Conservation (phyloP, 1,140 invertebrate genomes). For the Atopsyche davidsoni region DNA sequence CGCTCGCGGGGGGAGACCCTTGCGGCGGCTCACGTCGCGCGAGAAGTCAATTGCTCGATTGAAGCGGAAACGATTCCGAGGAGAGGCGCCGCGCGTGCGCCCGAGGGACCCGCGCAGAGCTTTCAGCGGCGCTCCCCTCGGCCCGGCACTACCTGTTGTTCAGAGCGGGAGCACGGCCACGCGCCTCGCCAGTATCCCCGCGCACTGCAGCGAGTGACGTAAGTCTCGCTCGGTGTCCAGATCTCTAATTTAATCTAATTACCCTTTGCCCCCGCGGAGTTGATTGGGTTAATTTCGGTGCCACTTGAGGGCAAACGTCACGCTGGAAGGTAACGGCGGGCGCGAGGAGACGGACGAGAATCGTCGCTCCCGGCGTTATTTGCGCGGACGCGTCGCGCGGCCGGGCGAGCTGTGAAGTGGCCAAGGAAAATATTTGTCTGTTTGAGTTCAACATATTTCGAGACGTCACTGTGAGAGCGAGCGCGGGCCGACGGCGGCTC, state of each 20-base stretch:
- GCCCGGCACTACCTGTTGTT: too few relatives aligned
- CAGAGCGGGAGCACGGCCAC: slow-evolving; percentile 7
- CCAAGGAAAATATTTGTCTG: slow-evolving; percentile 23
- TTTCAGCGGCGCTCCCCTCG: too few relatives aligned
- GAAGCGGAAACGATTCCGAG: slow-evolving; percentile 16
- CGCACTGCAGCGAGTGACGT: not conserved
- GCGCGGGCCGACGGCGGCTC: too few relatives aligned
- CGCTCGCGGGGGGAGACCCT: too few relatives aligned
- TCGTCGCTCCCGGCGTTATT: not conserved
- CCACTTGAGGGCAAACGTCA: slow-evolving; percentile 7
- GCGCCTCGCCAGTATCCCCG: not conserved
- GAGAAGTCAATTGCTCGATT: slow-evolving; percentile 25
- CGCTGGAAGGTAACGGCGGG: slow-evolving; percentile 9
- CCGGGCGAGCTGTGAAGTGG: slow-evolving; percentile 15
- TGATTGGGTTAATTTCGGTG: slow-evolving; percentile 26
- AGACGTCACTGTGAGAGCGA: slow-evolving; percentile 22
- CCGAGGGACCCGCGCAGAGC: too few relatives aligned
- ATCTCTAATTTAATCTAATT: slow-evolving; percentile 28
- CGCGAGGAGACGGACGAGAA: slow-evolving; percentile 1
- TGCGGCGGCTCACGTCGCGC: too few relatives aligned
- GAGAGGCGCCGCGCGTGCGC: slow-evolving; percentile 12
- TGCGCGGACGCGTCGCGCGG: not conserved
- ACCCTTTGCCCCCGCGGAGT: slow-evolving; percentile 25
- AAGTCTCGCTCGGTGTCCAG: not conserved
- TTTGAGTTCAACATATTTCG: slow-evolving; percentile 18